Base-by-base conservation (phyloP, 2,888 invertebrate species). In the Hyalella azteca region DNA sequence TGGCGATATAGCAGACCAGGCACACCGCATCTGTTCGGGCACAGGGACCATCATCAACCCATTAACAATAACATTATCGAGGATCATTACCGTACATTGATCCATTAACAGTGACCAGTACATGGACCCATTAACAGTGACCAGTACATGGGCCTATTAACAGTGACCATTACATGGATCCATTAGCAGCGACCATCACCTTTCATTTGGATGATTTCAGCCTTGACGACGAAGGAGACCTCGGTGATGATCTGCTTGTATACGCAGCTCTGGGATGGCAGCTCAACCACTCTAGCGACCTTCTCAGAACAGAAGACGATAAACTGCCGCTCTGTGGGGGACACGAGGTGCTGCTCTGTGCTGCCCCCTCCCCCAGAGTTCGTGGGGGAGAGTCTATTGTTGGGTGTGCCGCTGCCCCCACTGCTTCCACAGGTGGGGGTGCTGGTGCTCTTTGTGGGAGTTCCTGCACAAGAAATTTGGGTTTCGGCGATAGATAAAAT, bases 251-350 rank as follows among this genome's bases (percentile, higher is more conserved):
- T 96, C 88, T 95, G 94, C 86, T 96, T 92, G 90, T 95, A 96
- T 86, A 96, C 93, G 90, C 96, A 96, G 88, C 94, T 95, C 89
- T 97, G 97, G 86, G 96, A 96, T 85, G 97, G 97, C 87, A 97
- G 91, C 85, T 96, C 95, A 85, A 97, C 93, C 85, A 97, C 95
- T 86, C 95, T 91, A 84, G 95, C 96, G 90, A 97, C 95, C 89
- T 96, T 97, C 90, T 98, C 97, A 81, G 96, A 96, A 85, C 94
- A 94, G 86, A 98, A 92, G 78, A 96, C 95, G 85, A 84, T 73
- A 76, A 82, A 84, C 81, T 84, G 83, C 11, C 40, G 66, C n/a
- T 66, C 66, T 11, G 66, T 66, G 36, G 66, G 66, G n/a, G n/a
- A n/a, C 5, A 66, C 66, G 5, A 66, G 66, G 54, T 54, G 54